These are phyloP conservation scores for Virgularia gustaviana DNA, from an alignment of 92 coral and sea anemone species.

Conservation along the genomic window DNA sequence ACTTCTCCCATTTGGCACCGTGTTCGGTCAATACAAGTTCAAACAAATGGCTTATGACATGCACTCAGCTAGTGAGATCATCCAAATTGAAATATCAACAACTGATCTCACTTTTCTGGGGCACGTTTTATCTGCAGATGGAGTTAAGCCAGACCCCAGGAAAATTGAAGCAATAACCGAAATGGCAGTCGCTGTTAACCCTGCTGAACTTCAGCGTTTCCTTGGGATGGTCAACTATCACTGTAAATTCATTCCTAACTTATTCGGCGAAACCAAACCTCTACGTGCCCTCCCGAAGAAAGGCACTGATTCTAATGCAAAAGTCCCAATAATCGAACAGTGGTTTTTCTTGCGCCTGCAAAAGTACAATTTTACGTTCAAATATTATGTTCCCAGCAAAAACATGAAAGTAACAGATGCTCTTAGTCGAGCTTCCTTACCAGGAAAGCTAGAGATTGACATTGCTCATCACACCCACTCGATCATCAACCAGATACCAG, in stretches of 20 bases:
- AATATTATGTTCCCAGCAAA: not conserved
- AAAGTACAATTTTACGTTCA: not conserved
- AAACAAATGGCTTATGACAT: no score
- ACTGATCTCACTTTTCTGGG: not conserved
- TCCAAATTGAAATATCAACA: no score
- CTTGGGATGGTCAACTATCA: not conserved
- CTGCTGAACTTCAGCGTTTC: not conserved
- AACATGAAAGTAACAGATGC: not conserved
- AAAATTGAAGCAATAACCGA: not conserved
- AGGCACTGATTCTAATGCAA: no score
- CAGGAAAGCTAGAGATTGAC: not conserved
- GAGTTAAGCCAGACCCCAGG: constrained; percentile 2
- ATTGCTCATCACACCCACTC: not conserved
- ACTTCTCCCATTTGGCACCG: no score
- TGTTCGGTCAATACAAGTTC: no score
- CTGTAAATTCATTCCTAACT: not conserved
- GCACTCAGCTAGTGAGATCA: no score
- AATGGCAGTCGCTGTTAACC: not conserved
- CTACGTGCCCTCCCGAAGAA: not conserved
- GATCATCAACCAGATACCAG: constrained; percentile 3
- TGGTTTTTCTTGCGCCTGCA: not conserved
- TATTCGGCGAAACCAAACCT: not conserved
- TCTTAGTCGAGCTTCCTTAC: not conserved
- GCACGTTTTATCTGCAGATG: not conserved
- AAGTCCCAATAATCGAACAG: no score